Conservation (phyloP, 2,888 invertebrate genomes). For the Drosophila quinaria region DNA sequence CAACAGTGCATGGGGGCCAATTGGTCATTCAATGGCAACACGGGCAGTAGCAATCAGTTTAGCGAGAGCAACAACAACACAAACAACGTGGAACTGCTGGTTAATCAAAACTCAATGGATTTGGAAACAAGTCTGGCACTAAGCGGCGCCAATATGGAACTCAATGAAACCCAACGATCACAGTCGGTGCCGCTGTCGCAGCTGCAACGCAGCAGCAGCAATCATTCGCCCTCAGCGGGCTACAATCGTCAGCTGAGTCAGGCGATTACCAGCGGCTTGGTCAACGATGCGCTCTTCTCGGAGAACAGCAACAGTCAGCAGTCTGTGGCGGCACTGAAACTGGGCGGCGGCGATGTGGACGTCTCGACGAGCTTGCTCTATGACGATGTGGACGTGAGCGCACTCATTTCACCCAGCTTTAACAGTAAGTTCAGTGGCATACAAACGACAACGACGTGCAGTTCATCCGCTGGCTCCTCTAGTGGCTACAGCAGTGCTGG, state of each 20-base stretch:
- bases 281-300: slow-evolving; percentile 67
- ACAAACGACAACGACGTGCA: slow-evolving; percentile 75
- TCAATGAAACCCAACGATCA: slow-evolving; percentile 87
- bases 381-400: slow-evolving; percentile 77
- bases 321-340: slow-evolving; percentile 59
- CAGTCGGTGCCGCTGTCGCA: slow-evolving; percentile 91
- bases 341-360: slow-evolving; percentile 62
- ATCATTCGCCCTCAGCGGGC: slow-evolving; percentile 79
- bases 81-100: slow-evolving; percentile 84
- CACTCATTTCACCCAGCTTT: slow-evolving; percentile 82
- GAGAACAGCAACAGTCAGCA: slow-evolving; percentile 83
- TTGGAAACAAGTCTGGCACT: slow-evolving; percentile 82
- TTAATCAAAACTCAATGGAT: slow-evolving; percentile 83
- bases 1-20: slow-evolving; percentile 71
- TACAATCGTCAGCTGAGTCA: slow-evolving; percentile 75
- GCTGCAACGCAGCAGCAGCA: slow-evolving; percentile 75
- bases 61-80: slow-evolving; percentile 35
- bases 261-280: slow-evolving; percentile 11
- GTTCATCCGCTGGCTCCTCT: slow-evolving; percentile 82
- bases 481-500: slow-evolving; percentile 82
- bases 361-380: slow-evolving; percentile 70
- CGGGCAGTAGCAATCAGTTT: slow-evolving; percentile 30
- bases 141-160: slow-evolving; percentile 58
- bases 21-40: slow-evolving; percentile 53
- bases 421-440: slow-evolving; percentile 76